Percentiles rank a stretch among this genome's conserved stretches.
phyloP scores from a whole-genome alignment of 2,888 invertebrate species.

The Sepiola atlantica region DNA sequence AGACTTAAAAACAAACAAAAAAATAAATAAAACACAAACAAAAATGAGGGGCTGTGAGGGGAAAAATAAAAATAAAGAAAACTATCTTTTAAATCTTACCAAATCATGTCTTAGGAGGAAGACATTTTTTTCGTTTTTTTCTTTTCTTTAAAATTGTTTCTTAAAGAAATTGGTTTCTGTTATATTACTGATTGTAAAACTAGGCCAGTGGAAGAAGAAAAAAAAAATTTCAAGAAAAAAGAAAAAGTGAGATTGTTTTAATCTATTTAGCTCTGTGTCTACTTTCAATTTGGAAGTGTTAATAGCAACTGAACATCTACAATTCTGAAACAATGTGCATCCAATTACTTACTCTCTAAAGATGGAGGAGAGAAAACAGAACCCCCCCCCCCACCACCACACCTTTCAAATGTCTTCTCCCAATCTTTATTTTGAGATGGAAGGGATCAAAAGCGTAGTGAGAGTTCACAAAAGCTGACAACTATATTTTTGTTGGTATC shows the following conservation, averaged over 20 bases:
- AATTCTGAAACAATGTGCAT: not conserved
- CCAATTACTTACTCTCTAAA: not conserved
- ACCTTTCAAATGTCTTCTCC: not conserved
- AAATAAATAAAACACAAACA: not conserved
- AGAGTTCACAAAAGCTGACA: not conserved
- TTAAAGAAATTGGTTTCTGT: not conserved
- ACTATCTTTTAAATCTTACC: not conserved
- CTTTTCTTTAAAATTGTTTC: too few species aligned
- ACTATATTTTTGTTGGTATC: too few species aligned
- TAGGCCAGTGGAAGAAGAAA: not conserved
- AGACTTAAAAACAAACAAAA: not conserved
- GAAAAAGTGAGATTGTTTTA: not conserved
- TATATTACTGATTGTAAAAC: not conserved
- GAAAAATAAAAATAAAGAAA: not conserved
- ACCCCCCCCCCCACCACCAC: too few species aligned
- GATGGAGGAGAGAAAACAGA: not conserved
- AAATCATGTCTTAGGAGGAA: not conserved
- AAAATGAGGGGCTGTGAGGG: too few species aligned
- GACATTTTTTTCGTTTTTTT: too few species aligned
- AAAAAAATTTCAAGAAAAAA: not conserved
- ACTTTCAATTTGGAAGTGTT: constrained; percentile 19
- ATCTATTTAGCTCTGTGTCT: not conserved
- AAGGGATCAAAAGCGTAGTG: not conserved
- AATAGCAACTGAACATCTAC: not conserved
- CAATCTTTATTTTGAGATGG: not conserved